Evolutionary conservation across 2,888 invertebrate species (phyloP).

Genomic region (Nudaria mundana): DNA sequence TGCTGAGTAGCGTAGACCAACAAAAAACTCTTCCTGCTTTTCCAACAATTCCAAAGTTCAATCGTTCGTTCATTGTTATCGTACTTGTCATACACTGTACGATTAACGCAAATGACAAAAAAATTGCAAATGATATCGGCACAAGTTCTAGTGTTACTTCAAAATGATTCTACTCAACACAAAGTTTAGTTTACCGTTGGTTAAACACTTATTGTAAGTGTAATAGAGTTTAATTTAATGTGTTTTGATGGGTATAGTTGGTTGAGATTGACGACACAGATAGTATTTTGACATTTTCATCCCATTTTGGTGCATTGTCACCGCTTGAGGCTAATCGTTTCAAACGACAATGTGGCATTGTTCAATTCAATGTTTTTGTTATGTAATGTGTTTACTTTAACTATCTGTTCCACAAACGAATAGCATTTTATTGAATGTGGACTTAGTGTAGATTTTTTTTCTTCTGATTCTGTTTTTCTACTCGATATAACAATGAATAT

Average conservation of each 20-base stretch:
- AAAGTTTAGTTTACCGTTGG: slow-evolving; percentile 3
- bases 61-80: slow-evolving; percentile 44
- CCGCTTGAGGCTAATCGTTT: slow-evolving; percentile 66
- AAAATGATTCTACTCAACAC: slow-evolving; percentile 43
- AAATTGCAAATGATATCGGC: slow-evolving; percentile 53
- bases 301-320: slow-evolving; percentile 68
- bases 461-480: not conserved
- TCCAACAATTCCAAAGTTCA: slow-evolving; percentile 37
- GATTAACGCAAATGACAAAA: slow-evolving; percentile 41
- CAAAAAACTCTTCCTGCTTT: slow-evolving; percentile 46
- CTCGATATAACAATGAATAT: slow-evolving; percentile 13
- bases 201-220: slow-evolving; percentile 3
- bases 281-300: slow-evolving; percentile 80
- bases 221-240: slow-evolving; percentile 19
- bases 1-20: slow-evolving; percentile 38
- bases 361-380: slow-evolving; percentile 25
- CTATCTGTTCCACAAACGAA: slow-evolving; percentile 20
- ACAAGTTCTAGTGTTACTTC: slow-evolving; percentile 73
- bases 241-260: slow-evolving; percentile 9
- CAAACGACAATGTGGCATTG: slow-evolving; percentile 49
- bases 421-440: slow-evolving; percentile 2
- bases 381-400: slow-evolving; percentile 29
- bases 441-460: not conserved
- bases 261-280: slow-evolving; percentile 63
- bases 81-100: slow-evolving; percentile 41